phyloP scores from a whole-genome alignment of 1,140 invertebrate species.

The Globodera rostochiensis region DNA sequence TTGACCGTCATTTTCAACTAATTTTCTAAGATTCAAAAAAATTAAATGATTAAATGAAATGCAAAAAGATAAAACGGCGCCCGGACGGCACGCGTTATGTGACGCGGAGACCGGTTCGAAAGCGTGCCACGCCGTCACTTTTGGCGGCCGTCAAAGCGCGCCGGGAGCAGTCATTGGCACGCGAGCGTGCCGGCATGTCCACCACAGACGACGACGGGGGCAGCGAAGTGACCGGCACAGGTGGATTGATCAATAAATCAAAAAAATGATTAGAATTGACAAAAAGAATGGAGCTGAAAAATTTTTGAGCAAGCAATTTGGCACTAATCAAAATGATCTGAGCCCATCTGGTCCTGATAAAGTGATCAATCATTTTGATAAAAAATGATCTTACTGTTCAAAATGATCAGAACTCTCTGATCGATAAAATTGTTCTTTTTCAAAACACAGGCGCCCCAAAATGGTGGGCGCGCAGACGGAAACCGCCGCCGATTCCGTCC shows the following conservation, averaged over 20 bases:
- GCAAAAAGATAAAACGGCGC: conserved; percentile 18
- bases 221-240: not conserved
- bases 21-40: too few species aligned
- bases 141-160: conserved; percentile 8
- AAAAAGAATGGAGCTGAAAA: too few species aligned
- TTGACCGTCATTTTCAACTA: too few species aligned
- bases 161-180: conserved; percentile 11
- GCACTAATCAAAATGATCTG: too few species aligned
- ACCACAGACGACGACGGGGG: conserved; percentile 21
- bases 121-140: not conserved
- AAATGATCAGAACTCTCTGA: too few species aligned
- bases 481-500: not conserved
- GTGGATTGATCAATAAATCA: too few species aligned
- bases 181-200: conserved; percentile 16
- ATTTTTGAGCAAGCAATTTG: too few species aligned
- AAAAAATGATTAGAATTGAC: too few species aligned
- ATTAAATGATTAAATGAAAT: too few species aligned
- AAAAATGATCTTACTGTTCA: too few species aligned
- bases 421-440: not conserved
- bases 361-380: too few species aligned
- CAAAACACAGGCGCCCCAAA: not conserved
- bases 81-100: conserved; percentile 21
- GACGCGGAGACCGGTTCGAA: conserved; percentile 13
- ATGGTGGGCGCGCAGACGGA: not conserved
- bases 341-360: too few species aligned